These are phyloP conservation scores for Champsocephalus esox DNA, from an alignment of 2,797 vertebrate species.

Conservation along the genomic window DNA sequence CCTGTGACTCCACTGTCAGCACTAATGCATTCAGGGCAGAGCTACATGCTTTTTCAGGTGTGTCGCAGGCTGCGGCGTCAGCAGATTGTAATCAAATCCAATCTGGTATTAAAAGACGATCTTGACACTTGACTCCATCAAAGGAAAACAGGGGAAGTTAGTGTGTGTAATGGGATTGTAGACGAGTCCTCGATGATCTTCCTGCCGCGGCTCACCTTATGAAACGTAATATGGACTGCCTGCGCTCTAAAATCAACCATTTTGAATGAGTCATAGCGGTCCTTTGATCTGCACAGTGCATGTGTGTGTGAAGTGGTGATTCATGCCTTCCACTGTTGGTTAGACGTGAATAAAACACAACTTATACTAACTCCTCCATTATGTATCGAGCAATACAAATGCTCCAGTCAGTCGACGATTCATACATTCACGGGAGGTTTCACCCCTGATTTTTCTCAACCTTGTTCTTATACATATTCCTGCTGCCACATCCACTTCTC, in stretches of 20 bases:
- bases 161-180: slow-evolving; percentile 72
- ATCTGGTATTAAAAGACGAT: slow-evolving; percentile 87
- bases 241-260: slow-evolving; percentile 31
- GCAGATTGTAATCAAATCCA: slow-evolving; percentile 89
- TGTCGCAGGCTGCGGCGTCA: slow-evolving; percentile 78
- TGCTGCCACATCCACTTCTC: slow-evolving; percentile 50
- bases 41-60: slow-evolving; percentile 84
- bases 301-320: slow-evolving; percentile 22
- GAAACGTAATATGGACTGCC: slow-evolving; percentile 60
- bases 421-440: slow-evolving; percentile 34
- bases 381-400: slow-evolving; percentile 29
- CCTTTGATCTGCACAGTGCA: slow-evolving; percentile 23
- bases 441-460: slow-evolving; percentile 42
- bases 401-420: slow-evolving; percentile 47
- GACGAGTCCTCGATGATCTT: slow-evolving; percentile 56
- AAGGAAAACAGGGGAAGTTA: slow-evolving; percentile 80
- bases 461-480: slow-evolving; percentile 51
- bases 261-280: slow-evolving; percentile 35
- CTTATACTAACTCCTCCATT: slow-evolving; percentile 23
- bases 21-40: slow-evolving; percentile 86
- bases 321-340: slow-evolving; percentile 21
- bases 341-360: slow-evolving; percentile 42
- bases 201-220: slow-evolving; percentile 40
- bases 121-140: slow-evolving; percentile 87
- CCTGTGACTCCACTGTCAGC: slow-evolving; percentile 81